phyloP scores from a whole-genome alignment of 2,888 invertebrate genomes.

The Nephrotoma guestfalica region DNA sequence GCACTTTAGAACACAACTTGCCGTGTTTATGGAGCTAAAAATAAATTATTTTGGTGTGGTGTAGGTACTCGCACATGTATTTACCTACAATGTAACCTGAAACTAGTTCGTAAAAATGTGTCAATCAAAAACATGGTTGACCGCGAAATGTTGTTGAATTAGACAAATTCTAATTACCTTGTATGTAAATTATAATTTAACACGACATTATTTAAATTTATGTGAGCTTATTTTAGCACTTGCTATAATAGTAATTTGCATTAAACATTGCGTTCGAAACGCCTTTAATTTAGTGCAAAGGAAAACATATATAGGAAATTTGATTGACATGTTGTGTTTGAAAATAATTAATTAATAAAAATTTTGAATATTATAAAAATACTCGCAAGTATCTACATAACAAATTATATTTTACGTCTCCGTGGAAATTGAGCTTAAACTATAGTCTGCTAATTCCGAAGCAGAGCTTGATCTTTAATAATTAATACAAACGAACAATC shows the following conservation, averaged over 20 bases:
- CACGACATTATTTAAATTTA: not conserved
- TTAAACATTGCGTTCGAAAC: not conserved
- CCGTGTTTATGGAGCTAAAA: not conserved
- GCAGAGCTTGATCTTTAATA: no score
- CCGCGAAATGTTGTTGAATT: not conserved
- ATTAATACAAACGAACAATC: no score
- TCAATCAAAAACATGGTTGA: not conserved
- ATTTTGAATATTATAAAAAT: no score
- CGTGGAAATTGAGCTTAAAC: no score
- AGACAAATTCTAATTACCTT: not conserved
- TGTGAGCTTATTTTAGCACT: not conserved
- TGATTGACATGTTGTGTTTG: not conserved
- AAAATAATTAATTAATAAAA: not conserved
- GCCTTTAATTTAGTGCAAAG: not conserved
- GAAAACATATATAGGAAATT: not conserved
- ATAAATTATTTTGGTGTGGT: not conserved
- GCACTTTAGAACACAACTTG: not conserved
- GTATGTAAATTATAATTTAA: not conserved
- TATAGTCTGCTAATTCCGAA: no score
- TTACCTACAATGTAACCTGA: not conserved
- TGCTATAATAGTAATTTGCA: not conserved
- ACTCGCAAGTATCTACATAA: no score
- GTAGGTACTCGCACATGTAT: not conserved
- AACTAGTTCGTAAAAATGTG: not conserved
- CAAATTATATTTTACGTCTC: no score